Evolutionary conservation across 2,113 vertebrate genomes (phyloP).

Genomic region (Scytalopus superciliaris): DNA sequence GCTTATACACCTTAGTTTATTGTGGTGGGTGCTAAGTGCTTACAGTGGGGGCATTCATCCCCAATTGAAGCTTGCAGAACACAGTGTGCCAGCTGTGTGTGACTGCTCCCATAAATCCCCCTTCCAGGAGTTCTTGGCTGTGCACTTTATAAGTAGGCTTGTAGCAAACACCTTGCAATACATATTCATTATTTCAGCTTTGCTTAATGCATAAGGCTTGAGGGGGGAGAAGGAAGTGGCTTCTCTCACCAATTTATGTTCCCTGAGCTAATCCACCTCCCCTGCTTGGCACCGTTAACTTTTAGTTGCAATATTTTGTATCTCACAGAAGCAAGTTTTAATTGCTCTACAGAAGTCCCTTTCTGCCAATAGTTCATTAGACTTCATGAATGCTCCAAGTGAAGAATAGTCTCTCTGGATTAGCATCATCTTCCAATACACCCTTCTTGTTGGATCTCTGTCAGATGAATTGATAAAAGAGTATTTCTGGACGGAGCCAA

Average conservation of each 20-base stretch:
- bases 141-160: not conserved
- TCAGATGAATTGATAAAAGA: conserved; percentile 34
- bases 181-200: conserved; percentile 37
- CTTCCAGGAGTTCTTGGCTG: conserved; percentile 19
- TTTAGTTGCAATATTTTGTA: not conserved
- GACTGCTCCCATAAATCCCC: conserved; percentile 26
- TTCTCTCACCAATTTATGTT: conserved; percentile 36
- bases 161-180: conserved; percentile 53
- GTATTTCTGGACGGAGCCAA: not conserved
- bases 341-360: not conserved
- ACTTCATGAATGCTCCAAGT: not conserved
- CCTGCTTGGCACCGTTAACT: conserved; percentile 23
- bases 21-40: not conserved
- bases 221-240: not conserved
- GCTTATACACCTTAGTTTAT: not conserved
- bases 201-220: conserved; percentile 17
- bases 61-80: not conserved
- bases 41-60: not conserved
- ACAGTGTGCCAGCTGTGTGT: not conserved
- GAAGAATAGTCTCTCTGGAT: conserved; percentile 30
- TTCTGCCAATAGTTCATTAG: conserved; percentile 53
- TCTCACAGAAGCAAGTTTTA: not conserved
- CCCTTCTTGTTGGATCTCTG: conserved; percentile 6
- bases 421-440: conserved; percentile 32
- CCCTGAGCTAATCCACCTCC: conserved; percentile 35